Base-by-base conservation (phyloP, 2,888 invertebrate genomes). In the Augiades crinisus region DNA sequence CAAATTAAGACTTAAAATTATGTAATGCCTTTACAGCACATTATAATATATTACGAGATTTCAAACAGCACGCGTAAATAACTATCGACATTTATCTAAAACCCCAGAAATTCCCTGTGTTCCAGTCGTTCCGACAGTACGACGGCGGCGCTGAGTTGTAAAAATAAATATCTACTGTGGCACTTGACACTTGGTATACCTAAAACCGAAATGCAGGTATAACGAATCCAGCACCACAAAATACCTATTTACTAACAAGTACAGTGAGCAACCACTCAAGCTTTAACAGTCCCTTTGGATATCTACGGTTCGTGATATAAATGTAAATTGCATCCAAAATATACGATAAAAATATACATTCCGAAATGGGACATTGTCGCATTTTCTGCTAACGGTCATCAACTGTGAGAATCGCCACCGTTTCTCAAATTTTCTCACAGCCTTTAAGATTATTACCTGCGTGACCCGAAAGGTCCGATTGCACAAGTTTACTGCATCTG, bases 241-340 rank as follows among this genome's bases (percentile, higher is more conserved):
- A 69, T 72, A 77, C 72, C 76, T 81, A 83, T 74, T 70, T 75
- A 71, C 79, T 49, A 65, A 79, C 75, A 66, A 76, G 73, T 75
- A 78, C 81, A 86, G 77, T 88, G 89, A 89, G 89, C 89, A 88
- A 88, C 82, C 86, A 79, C 82, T 82, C 76, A 68, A 75, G 73
- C 77, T 71, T 70, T 68, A 72, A 69, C 75, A 68, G 69, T 72
- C 69, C 74, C 68, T 65, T 65, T 63, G 70, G 74, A 71, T 67
- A 70, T 65, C 65, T 71, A 68, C 65, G 60, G 57, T 60, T 60
- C 67, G 62, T 60, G 63, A 56, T 62, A 69, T 60, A 62, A 66
- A 71, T 83, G 84, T 87, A 87, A 85, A 67, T 86, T 80, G 82
- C 80, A 81, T 88, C 81, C 83, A 88, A 88, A 89, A 87, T 86